These are phyloP conservation scores for Heterotilapia buettikoferi DNA, from an alignment of 2,113 vertebrate species.

Conservation along the genomic window DNA sequence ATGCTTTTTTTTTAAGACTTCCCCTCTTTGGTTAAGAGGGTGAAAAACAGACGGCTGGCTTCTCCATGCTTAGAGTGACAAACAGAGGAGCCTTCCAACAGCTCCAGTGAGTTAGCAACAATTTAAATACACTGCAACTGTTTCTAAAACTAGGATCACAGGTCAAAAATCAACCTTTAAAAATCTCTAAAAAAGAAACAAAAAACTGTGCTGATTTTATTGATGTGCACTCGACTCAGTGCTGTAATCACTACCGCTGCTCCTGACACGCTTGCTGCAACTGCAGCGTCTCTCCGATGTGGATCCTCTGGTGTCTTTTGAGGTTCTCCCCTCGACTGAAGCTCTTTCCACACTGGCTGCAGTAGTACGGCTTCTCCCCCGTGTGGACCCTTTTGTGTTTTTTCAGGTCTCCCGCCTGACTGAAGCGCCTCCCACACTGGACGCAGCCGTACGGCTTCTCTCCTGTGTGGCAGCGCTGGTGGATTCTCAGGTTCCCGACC, in stretches of 20 bases:
- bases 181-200: neutral
- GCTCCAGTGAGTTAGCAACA: neutral
- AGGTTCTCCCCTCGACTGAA: slow-evolving; percentile 73
- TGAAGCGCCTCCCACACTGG: slow-evolving; percentile 69
- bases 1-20: neutral
- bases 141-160: neutral
- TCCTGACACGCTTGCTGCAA: slow-evolving; percentile 50
- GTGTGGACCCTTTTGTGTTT: slow-evolving; percentile 75
- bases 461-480: slow-evolving; percentile 70
- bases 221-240: neutral
- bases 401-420: slow-evolving; percentile 71
- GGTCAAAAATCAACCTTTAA: neutral
- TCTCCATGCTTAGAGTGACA: neutral
- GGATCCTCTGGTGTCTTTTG: slow-evolving; percentile 72
- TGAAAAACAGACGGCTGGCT: neutral
- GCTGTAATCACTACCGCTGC: neutral
- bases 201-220: neutral
- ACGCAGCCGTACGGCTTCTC: slow-evolving; percentile 71
- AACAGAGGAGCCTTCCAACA: neutral
- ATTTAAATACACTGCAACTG: neutral
- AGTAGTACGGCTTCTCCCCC: slow-evolving; percentile 72
- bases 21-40: neutral
- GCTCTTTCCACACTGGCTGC: slow-evolving; percentile 69
- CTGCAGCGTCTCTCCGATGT: slow-evolving; percentile 49
- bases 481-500: slow-evolving; percentile 66